Evolutionary conservation across 2,797 vertebrate genomes (phyloP).

Genomic region (Rhyacichthys aspro): DNA sequence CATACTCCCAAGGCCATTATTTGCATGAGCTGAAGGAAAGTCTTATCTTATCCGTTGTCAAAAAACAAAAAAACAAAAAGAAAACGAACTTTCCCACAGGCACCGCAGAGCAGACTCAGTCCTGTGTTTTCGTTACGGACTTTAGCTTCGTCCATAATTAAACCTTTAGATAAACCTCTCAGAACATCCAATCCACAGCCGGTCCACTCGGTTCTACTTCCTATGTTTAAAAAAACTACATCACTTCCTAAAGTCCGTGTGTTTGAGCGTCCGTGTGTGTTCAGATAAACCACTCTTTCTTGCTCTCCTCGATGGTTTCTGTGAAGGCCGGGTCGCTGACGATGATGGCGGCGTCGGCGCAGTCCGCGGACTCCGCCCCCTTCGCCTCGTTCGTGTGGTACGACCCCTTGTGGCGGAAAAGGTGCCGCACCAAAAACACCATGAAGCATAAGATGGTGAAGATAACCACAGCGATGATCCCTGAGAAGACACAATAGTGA

Average conservation of each 20-base stretch:
- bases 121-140: too few relatives aligned
- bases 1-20: slow-evolving; percentile 7
- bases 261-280: too few relatives aligned
- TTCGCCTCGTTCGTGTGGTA: slow-evolving; percentile 99
- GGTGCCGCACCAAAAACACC: slow-evolving; percentile 93
- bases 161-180: not conserved
- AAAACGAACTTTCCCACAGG: not conserved
- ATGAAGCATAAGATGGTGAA: slow-evolving; percentile 92
- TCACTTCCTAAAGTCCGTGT: slow-evolving; percentile 42
- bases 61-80: slow-evolving; percentile 3
- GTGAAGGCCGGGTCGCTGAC: slow-evolving; percentile 98
- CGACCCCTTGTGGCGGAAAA: slow-evolving; percentile 98
- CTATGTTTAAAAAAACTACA: slow-evolving; percentile 40
- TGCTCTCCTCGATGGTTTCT: slow-evolving; percentile 97
- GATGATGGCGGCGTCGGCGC: slow-evolving; percentile 94
- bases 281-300: slow-evolving; percentile 99
- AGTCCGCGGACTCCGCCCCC: slow-evolving; percentile 94
- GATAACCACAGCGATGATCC: slow-evolving; percentile 93
- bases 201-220: slow-evolving; percentile 40
- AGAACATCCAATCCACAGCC: slow-evolving; percentile 20
- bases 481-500: slow-evolving; percentile 67
- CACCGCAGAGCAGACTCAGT: not conserved
- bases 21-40: not conserved
- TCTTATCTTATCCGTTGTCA: not conserved
- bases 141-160: too few relatives aligned